Conservation (phyloP, 2,113 vertebrate species). For the Symphodus melops region DNA sequence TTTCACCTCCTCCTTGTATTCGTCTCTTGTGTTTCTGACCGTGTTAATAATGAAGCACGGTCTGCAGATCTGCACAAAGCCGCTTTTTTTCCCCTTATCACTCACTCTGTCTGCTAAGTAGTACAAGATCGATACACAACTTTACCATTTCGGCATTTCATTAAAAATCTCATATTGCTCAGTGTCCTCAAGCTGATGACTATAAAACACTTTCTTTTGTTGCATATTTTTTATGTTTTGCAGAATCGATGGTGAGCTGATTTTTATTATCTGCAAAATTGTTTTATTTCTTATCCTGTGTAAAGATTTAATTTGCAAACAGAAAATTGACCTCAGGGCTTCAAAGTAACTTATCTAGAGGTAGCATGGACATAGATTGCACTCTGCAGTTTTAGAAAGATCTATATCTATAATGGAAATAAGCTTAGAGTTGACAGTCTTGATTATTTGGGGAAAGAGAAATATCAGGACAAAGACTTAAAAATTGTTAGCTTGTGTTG, state of each 20-base stretch:
- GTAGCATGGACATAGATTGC: background rate
- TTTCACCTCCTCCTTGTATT: slow-evolving; percentile 13
- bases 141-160: slow-evolving; percentile 1
- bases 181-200: slow-evolving; percentile 24
- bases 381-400: background rate
- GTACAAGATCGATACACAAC: slow-evolving; percentile 7
- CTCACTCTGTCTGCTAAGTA: slow-evolving; percentile 21
- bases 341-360: background rate
- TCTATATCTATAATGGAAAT: background rate
- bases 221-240: slow-evolving; percentile 13
- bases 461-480: no score
- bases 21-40: slow-evolving; percentile 10
- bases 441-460: no score
- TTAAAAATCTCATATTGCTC: slow-evolving; percentile 28
- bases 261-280: slow-evolving; percentile 8
- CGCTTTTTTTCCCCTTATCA: slow-evolving; percentile 12
- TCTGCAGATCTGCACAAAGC: slow-evolving; percentile 5
- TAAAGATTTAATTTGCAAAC: background rate
- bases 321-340: background rate
- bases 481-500: no score
- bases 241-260: slow-evolving; percentile 2
- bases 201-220: slow-evolving; percentile 10
- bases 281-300: background rate
- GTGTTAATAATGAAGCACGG: background rate
- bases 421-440: no score